Evolutionary conservation across 1,140 invertebrate species (phyloP).

Genomic region (Agrypnia vestita): DNA sequence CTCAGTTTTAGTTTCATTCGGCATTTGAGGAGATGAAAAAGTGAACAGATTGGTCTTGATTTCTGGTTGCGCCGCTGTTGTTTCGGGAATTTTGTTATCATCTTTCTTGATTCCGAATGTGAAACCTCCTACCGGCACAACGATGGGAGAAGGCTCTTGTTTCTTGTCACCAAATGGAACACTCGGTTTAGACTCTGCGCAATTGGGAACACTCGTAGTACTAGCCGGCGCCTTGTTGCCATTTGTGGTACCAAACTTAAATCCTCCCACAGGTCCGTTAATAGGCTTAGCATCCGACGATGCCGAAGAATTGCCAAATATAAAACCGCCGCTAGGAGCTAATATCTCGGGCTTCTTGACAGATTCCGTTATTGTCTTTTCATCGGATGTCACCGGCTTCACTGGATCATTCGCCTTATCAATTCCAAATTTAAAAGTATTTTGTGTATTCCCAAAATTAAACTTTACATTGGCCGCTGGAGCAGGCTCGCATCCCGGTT

Average conservation of each 20-base stretch:
- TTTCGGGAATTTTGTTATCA: conserved; percentile 37
- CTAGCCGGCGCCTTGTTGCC: neutral
- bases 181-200: neutral
- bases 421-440: conserved; percentile 57
- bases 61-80: conserved; percentile 54
- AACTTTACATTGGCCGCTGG: conserved; percentile 40
- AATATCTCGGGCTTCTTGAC: neutral
- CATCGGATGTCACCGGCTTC: neutral
- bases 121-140: neutral
- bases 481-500: conserved; percentile 69
- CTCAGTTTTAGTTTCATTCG: conserved; percentile 1
- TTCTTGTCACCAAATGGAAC: conserved; percentile 43
- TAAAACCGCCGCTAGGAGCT: neutral
- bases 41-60: conserved; percentile 19
- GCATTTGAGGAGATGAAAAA: conserved; percentile 35
- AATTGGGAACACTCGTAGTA: neutral
- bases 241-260: conserved; percentile 49
- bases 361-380: neutral
- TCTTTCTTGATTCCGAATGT: conserved; percentile 42
- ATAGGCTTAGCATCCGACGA: conserved; percentile 9
- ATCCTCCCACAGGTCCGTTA: conserved; percentile 11
- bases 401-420: conserved; percentile 45
- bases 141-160: neutral
- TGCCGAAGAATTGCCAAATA: conserved; percentile 35
- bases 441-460: conserved; percentile 48